phyloP scores from a whole-genome alignment of 2,888 invertebrate genomes.

The Hydroisotoma schaefferi region DNA sequence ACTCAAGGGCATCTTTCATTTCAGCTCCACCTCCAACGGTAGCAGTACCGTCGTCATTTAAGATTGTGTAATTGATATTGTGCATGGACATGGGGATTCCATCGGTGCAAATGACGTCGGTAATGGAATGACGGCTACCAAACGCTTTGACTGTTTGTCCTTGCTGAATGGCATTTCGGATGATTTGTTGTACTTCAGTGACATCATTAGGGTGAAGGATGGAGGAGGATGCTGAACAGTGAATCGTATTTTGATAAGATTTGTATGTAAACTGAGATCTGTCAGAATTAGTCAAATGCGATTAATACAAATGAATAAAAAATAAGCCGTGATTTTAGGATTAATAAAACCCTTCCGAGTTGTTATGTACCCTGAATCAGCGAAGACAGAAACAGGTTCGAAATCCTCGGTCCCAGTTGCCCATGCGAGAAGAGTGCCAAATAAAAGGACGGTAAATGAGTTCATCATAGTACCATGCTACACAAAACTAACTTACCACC shows the following conservation, averaged over 20 bases:
- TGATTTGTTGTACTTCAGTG: slow-evolving; percentile 21
- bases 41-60: slow-evolving; percentile 5
- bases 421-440: too few relatives aligned
- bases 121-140: slow-evolving; percentile 31
- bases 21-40: slow-evolving; percentile 11
- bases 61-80: slow-evolving; percentile 2
- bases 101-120: slow-evolving; percentile 32
- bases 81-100: slow-evolving; percentile 25
- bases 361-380: too few relatives aligned
- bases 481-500: too few relatives aligned
- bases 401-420: too few relatives aligned
- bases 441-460: too few relatives aligned
- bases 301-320: too few relatives aligned
- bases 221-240: slow-evolving; percentile 20
- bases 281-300: too few relatives aligned
- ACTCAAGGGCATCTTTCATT: neutral
- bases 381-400: too few relatives aligned
- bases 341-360: too few relatives aligned
- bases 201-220: slow-evolving; percentile 16
- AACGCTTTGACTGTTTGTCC: slow-evolving; percentile 23
- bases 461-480: too few relatives aligned
- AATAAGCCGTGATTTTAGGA: too few relatives aligned
- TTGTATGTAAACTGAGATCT: too few relatives aligned
- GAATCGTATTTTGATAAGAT: slow-evolving; percentile 29
- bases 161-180: slow-evolving; percentile 14